These are phyloP conservation scores for Lepidurus couesii DNA, from an alignment of 1,140 invertebrate genomes.

Conservation along the genomic window DNA sequence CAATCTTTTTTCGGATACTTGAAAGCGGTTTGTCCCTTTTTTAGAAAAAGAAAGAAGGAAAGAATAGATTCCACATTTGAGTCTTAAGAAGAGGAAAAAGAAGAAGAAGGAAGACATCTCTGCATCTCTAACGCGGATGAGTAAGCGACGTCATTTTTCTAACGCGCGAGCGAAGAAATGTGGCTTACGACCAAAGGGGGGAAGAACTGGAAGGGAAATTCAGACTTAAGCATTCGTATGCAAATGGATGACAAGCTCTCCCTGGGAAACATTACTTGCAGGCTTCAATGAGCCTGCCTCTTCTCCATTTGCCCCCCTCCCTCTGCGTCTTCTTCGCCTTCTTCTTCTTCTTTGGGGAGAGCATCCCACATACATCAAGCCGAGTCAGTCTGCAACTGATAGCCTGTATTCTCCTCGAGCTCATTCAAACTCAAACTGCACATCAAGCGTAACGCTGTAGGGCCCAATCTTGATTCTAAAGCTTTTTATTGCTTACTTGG, in stretches of 20 bases:
- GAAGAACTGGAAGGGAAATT: not conserved
- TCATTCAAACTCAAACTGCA: constrained; percentile 14
- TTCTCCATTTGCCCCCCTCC: not conserved
- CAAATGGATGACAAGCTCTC: constrained; percentile 14
- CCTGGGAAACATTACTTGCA: constrained; percentile 21
- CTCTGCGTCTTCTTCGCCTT: not conserved
- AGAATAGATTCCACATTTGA: not conserved
- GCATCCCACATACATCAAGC: constrained; percentile 11
- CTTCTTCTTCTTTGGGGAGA: not conserved
- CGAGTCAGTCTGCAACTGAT: constrained; percentile 19
- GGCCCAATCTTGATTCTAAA: constrained; percentile 15
- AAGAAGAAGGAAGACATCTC: constrained; percentile 6
- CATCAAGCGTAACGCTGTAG: constrained; percentile 12
- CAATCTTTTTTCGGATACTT: not conserved
- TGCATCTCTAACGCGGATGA: constrained; percentile 8
- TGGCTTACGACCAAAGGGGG: not conserved
- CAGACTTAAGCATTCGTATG: constrained; percentile 15
- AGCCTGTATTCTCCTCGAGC: not conserved
- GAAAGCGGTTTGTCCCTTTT: not conserved
- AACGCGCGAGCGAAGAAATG: constrained; percentile 18
- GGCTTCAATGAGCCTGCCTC: constrained; percentile 4
- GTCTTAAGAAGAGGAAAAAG: not conserved
- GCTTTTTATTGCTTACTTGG: constrained; percentile 14
- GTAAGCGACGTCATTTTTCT: constrained; percentile 21
- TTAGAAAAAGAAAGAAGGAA: not conserved